These are phyloP conservation scores for Elgaria multicarinata DNA, from an alignment of 2,113 vertebrate genomes.

Conservation along the genomic window DNA sequence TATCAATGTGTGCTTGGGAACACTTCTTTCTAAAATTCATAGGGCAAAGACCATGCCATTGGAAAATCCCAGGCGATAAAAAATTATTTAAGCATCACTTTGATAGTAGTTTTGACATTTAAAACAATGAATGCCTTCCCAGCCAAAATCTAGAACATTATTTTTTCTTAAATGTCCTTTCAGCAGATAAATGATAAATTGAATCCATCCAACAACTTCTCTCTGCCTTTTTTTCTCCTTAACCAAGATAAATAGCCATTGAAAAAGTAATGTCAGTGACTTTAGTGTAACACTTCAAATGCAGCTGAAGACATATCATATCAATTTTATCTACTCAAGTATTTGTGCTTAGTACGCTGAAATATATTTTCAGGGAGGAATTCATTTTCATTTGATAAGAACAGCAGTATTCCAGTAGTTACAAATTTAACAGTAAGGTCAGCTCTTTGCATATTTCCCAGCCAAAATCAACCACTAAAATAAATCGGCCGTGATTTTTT, in stretches of 20 bases:
- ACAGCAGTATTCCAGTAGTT: background rate
- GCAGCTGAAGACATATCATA: background rate
- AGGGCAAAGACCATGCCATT: background rate
- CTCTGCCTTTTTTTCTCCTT: slow-evolving; percentile 23
- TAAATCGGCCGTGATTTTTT: background rate
- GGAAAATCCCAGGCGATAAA: background rate
- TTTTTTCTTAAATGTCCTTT: background rate
- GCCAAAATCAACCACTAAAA: slow-evolving; percentile 5
- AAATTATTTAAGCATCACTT: slow-evolving; percentile 25
- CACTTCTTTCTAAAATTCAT: slow-evolving; percentile 17
- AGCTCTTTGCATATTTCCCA: background rate
- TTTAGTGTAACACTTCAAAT: slow-evolving; percentile 38
- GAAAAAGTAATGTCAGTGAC: slow-evolving; percentile 25
- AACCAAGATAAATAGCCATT: slow-evolving; percentile 19
- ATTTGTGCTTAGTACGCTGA: slow-evolving; percentile 2
- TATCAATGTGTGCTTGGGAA: background rate
- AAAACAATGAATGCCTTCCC: slow-evolving; percentile 3
- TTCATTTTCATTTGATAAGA: slow-evolving; percentile 35
- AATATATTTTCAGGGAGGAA: slow-evolving; percentile 18
- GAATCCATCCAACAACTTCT: slow-evolving; percentile 16
- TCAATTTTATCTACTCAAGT: background rate
- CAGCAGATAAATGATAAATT: slow-evolving; percentile 28
- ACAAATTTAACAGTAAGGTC: background rate
- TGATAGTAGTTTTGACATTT: background rate
- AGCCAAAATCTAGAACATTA: background rate